Evolutionary conservation across 2,888 invertebrate genomes (phyloP), one percentile per base, ranked within the genome.

Genomic region (Phaedon cochleariae): DNA sequence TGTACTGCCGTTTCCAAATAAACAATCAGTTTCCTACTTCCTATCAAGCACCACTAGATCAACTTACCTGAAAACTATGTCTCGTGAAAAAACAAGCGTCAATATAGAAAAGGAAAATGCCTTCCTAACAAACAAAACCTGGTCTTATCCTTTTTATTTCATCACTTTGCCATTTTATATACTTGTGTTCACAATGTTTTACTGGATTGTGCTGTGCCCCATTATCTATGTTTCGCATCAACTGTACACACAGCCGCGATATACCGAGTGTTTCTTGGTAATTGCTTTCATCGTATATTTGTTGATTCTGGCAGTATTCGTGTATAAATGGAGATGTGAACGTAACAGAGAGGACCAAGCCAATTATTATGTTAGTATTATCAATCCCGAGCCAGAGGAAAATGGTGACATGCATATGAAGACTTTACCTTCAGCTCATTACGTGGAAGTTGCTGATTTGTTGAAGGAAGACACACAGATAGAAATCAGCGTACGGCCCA

Each of bases 151-250:
- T 0, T 76, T 78, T 41, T 67, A 72, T 20, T 80, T 73, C 58
- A 76, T 78, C 26, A 55, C 62, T 21, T 70, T 80, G 7, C 78
- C 77, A 1, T 48, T 77, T 22, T 65, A 69, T 34, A 54, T 71
- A 20, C 59, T 67, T 18, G 64, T 77, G 62, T 74, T 72, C 70
- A 82, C 77, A 15, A 77, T 82, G 18, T 48, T 79, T 22, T 82
- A 81, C 65, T 84, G 84, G 84, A 74, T 84, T 12, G 67, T 84
- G 34, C 26, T 80, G 9, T 77, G 79, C 52, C 83, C 83, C 0
- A 59, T 83, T 21, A 57, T 80, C n/a, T 82, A 77, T 72, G 70
- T 37, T 9, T 46, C 29, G 37, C 26, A n/a, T 3, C 10, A 9
- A 3, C 18, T 52, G 5, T 37, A 41, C 1, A 26, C 41, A 34